Base-by-base conservation (phyloP, 2,797 vertebrate genomes). In the Xiphophorus birchmanni region DNA sequence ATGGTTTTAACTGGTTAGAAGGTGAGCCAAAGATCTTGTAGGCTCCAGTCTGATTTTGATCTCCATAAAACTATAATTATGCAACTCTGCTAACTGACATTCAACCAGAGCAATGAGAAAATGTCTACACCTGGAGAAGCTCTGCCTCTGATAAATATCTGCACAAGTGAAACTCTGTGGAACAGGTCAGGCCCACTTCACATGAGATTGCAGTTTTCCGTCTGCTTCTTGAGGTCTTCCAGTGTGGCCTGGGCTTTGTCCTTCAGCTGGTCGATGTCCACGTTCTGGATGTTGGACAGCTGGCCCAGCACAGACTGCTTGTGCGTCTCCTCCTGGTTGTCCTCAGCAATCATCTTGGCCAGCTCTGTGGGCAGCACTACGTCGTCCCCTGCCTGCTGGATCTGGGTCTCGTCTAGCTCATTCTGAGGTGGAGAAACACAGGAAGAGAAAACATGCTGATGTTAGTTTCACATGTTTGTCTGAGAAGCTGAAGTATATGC, bases 291-390 rank as follows among this genome's bases (percentile, higher is more conserved):
- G 95, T 95, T 97, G 94, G 95, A 95, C 93, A 99, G 96, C 85
- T 99, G 98, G 75, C 98, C 97, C 3, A 99, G 96, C 32, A 99
- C 96, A 0, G 98, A 99, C 94, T 97, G 96, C 94, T 96, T 98
- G 88, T 97, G 96, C 21, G 97, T 93, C 72, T 99, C 98, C 84
- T 99, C 98, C 89, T 98, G 96, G 63, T 97, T 97, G 94, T 99
- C 98, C 88, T 99, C 97, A 5, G 97, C 97, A 0, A 99, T 99
- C 98, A 99, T 99, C 96, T 98, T 98, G 89, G 97, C 98, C 94
- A 99, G 94, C 94, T 99, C 98, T 23, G 96, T 97, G 81, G 98
- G 98, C 88, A 99, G 90, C 82, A 97, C 97, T 93, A 99, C 97
- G 0, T 99, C 97, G 0, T 98, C 97, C 45, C 97, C 97, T 1